Evolutionary conservation across 1,140 invertebrate genomes (phyloP), one percentile per base, ranked within the genome.

Genomic region (Zaprionus nigranus): DNA sequence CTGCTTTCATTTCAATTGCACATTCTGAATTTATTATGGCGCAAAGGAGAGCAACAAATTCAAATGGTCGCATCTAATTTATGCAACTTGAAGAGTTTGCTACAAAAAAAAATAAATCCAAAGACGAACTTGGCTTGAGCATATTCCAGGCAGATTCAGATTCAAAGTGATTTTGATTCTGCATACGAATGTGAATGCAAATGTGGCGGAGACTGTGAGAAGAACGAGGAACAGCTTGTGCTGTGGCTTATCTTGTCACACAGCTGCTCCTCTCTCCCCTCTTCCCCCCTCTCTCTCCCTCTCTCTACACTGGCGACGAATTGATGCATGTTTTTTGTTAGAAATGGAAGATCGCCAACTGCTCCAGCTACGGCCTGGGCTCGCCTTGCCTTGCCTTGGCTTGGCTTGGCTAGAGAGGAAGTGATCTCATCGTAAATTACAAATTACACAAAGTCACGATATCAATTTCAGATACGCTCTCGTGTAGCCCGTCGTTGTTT

Each of bases 401-500:
- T 49, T 7, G 17, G 6, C 15, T 22, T 12, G 46, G 77, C 30
- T 34, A 34, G 30, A 82, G 72, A 90, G 85, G 85, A 90, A 90
- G 85, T 90, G 85, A 90, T 90, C 85, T 90, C 85, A 90, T 90
- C 85, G 85, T 90, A 90, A 90, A 90, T 90, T 90, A 90, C 85
- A 90, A 90, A 90, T 90, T 90, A 90, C 85, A 90, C 86, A 90
- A 79, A 90, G 85, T 90, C 85, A 90, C 85, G 85, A 90, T 90
- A 90, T 90, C 85, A 90, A 90, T 90, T 90, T 90, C 85, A 88
- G 84, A 90, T 90, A 85, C 73, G 62, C 43, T 79, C 26, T 46
- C 78, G 75, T 90, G 56, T 68, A 62, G 67, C 51, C 40, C 78
- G 68, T 81, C 65, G 72, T 77, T 86, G 68, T 75, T 77, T 57